Evolutionary conservation across 1,140 invertebrate species (phyloP), one percentile per base, ranked within the genome.

Genomic region (Drosophila lacteicornis): DNA sequence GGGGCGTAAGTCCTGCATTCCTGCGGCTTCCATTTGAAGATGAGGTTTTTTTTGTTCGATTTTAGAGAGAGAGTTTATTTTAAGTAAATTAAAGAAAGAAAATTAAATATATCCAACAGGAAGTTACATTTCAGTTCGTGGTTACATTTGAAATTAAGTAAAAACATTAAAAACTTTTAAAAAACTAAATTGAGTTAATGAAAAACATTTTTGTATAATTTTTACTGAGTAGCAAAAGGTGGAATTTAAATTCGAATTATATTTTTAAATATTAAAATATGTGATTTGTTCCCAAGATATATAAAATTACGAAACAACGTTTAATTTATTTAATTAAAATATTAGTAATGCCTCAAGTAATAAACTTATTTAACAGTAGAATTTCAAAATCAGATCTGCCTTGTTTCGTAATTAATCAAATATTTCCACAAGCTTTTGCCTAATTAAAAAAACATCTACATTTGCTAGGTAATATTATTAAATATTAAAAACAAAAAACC

Each of bases 21-120:
- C 19, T 68, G 67, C 47, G 67, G 62, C 62, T 68, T 70, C 62
- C 47, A 45, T 45, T 66, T 66, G 62, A 66, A 62, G 58, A 66
- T 66, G 57, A 22, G 56, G 27, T 9, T 60, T 60, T 60, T n/a
- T 47, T 46, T 46, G 40, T 45, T 36, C 27, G 22, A 67, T 55
- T 70, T 36, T 8, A 33, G 8, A 2, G 8, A 33, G 27, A 1
- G 19, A 42, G 25, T 11, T 3, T 5, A 1, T 13, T 38, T 61
- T 33, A 1, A 40, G 19, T 38, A 47, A 60, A 46, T 36, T n/a
- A 36, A 51, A 4, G 4, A n/a, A n/a, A 1, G 6, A 9, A 50
- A 40, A 40, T n/a, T 51, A 6, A 30, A n/a, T 8, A 11, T 51
- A 9, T 25, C 11, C 5, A 30, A 27, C 9, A 6, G 25, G 15